Base-by-base conservation (phyloP, 1,140 invertebrate species). In the Chelonus insularis region DNA sequence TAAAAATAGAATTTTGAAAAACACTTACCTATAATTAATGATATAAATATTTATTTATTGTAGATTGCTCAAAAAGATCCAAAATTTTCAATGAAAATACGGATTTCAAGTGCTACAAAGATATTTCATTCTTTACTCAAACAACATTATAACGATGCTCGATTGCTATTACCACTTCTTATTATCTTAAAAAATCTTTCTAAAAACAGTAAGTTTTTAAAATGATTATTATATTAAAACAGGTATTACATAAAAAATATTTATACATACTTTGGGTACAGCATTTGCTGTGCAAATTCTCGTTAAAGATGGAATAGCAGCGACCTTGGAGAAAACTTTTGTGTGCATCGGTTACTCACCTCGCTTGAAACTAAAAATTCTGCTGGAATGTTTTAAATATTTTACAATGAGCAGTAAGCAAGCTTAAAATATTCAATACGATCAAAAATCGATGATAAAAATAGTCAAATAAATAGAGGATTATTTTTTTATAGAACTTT, bases 331-430 rank as follows among this genome's bases (percentile, higher is more conserved):
- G 70, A 84, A 86, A 67, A 84, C 86, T 12, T 80, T 90, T 60
- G 80, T 84, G 1, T 82, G 81, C 43, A 76, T 88, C 29, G 86
- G 87, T 37, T 86, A 84, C 68, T 84, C 84, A 23, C 86, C 88
- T 21, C 86, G 85, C 21, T 79, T 86, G 39, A 85, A 86, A 71
- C 76, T 89, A 8, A 84, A 83, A 62, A 79, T 86, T 6, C 81
- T 86, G 57, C 74, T 89, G 34, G 87, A 89, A 67, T 84, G 86
- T 52, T 83, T 88, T 37, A 86, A 86, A 70, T 83, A 87, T 72
- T 86, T 89, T 52, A 88, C 86, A 58, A 84, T 83, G 75, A 86
- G 83, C 73, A 87, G 87, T 85, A 78, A 75, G 84, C 79, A 67
- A 60, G 9, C 4, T 25, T 14, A 39, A n/a, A 12, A 14, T 23